These are phyloP conservation scores for Rousettus madagascariensis DNA, from an alignment of 2,797 vertebrate species.

Conservation along the genomic window DNA sequence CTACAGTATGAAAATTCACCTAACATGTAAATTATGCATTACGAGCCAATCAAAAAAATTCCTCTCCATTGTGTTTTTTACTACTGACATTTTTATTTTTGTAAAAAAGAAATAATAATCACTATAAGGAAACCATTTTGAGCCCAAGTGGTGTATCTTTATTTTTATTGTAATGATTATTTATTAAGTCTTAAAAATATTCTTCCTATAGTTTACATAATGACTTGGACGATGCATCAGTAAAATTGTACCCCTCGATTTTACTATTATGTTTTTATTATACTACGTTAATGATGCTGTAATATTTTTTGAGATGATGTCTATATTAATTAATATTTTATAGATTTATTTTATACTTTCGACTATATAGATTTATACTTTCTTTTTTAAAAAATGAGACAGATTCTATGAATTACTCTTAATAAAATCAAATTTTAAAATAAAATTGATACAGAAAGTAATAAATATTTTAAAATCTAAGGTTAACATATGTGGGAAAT, in stretches of 20 bases:
- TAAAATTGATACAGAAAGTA: neutral
- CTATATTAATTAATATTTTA: neutral
- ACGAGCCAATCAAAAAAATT: neutral
- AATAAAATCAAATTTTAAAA: neutral
- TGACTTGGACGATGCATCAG: neutral
- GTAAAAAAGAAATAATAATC: neutral
- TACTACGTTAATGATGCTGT: neutral
- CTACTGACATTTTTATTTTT: neutral
- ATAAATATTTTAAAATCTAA: neutral
- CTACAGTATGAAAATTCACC: neutral
- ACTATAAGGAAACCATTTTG: neutral
- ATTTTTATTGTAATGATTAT: neutral
- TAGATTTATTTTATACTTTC: neutral
- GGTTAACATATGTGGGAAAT: neutral
- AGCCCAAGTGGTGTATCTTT: neutral
- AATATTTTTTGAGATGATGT: neutral
- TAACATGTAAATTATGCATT: neutral
- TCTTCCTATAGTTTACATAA: neutral
- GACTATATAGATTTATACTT: neutral
- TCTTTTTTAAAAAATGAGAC: neutral
- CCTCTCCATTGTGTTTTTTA: neutral
- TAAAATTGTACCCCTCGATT: neutral
- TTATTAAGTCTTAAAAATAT: neutral
- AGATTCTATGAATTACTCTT: neutral
- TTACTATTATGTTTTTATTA: neutral